These are phyloP conservation scores for Geothlypis trichas DNA, from an alignment of 2,113 vertebrate species.

Conservation along the genomic window DNA sequence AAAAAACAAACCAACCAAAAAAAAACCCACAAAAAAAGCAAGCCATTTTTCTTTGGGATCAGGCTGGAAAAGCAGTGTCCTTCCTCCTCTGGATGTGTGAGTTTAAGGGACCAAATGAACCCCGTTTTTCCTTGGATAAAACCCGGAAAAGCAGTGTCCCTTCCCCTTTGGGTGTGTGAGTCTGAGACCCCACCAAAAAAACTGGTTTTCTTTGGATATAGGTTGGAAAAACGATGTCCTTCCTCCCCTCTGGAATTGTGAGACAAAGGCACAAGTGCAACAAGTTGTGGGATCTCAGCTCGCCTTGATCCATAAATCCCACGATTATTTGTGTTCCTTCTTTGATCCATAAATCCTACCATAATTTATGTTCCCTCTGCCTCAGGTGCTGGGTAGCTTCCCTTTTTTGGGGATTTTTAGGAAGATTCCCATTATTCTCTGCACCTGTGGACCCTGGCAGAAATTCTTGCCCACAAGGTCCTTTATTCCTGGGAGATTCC, in stretches of 20 bases:
- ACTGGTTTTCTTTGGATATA: not conserved
- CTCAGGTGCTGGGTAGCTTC: slow-evolving; percentile 11
- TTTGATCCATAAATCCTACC: not conserved
- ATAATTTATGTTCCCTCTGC: not conserved
- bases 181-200: not conserved
- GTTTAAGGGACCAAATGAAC: not conserved
- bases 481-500: not conserved
- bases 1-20: rapidly evolving
- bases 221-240: not conserved
- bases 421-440: not conserved
- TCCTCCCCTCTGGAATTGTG: rapidly evolving
- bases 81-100: no score
- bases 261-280: not conserved
- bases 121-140: rapidly evolving
- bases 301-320: not conserved
- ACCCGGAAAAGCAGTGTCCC: not conserved
- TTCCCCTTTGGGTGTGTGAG: not conserved
- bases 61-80: no score
- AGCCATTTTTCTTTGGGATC: not conserved
- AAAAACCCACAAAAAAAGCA: no score
- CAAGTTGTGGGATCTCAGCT: slow-evolving; percentile 42
- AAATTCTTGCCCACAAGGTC: not conserved
- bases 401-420: not conserved
- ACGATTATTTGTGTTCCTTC: not conserved
- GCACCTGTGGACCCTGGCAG: not conserved